Percentiles rank a stretch among this genome's conserved stretches.
Conservation (phyloP, 2,888 invertebrate species). For the Abscondita cerata region DNA sequence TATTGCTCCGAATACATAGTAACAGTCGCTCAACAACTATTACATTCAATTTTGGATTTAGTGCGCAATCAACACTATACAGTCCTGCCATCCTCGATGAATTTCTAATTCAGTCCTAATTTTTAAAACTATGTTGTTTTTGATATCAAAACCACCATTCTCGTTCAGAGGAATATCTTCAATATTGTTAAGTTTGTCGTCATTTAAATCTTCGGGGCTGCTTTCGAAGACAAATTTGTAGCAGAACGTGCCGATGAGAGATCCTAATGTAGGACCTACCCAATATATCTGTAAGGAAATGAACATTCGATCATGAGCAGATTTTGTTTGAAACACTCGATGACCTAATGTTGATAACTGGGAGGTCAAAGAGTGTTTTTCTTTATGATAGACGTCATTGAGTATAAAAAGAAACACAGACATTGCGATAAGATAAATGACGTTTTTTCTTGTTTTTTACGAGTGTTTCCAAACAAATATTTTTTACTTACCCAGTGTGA, state of each 20-base stretch:
- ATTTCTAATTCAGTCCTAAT: background rate
- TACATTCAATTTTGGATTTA: too few relatives aligned
- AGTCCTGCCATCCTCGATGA: background rate
- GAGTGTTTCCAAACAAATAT: too few relatives aligned
- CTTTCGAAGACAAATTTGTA: conserved; percentile 49
- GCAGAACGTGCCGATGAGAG: conserved; percentile 48
- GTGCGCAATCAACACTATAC: too few relatives aligned
- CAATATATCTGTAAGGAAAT: conserved; percentile 54
- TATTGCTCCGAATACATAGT: too few relatives aligned
- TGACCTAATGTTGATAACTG: conserved; percentile 2
- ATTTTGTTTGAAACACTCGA: too few relatives aligned
- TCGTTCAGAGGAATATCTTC: conserved; percentile 27
- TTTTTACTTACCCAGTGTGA: conserved; percentile 66
- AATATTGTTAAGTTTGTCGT: conserved; percentile 18
- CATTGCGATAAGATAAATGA: too few relatives aligned
- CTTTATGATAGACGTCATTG: too few relatives aligned
- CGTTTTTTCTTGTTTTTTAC: too few relatives aligned
- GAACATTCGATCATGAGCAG: too few relatives aligned
- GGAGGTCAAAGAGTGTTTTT: background rate
- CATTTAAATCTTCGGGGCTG: conserved; percentile 25
- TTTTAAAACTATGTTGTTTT: conserved; percentile 2
- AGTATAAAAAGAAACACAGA: background rate
- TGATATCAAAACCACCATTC: background rate
- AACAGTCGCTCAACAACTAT: too few relatives aligned
- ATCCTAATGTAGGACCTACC: conserved; percentile 54